Base-by-base conservation (phyloP, 2,888 invertebrate genomes). In the Epistrophella euchroma region DNA sequence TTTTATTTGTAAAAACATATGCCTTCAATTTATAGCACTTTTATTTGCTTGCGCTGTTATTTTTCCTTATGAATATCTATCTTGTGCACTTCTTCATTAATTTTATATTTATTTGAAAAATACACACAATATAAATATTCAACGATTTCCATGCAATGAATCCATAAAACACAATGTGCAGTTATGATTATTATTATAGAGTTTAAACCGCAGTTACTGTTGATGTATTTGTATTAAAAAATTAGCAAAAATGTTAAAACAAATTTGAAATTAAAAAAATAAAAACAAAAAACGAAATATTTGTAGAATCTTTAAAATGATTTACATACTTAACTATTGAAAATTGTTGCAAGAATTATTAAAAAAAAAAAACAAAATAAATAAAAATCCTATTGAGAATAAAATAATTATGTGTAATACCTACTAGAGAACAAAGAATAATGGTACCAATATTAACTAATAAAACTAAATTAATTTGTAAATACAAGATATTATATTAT, bases 71-170 rank as follows among this genome's bases (percentile, higher is more conserved):
- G 19, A 3, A 11, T 50, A 15, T 6, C n/a, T 19, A 9, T 47
- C 3, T 32, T 47, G 17, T 50, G 60, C 66, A 72, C 66, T 64
- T 40, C 64, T 62, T 56, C 28, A 11, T 77, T 40, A 32, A 56
- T 74, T 71, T 66, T 7, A 4, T 35, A 66, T 19, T 25, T 17
- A 19, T 37, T 64, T 40, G 7, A 32, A 55, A 43, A 32, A 35
- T 7, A 60, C 37, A 19, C 17, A 35, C n/a, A 56, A 52, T 70
- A 64, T 75, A 56, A 4, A 52, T 80, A 84, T 68, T 80, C 80
- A 85, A 85, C 84, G 80, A 84, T 79, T n/a, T 79, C 47, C 74
- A 70, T 62, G 68, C 83, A 83, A 83, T 84, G 83, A 85, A 45
- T 43, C 68, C 37, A 56, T 74, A 37, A 77, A 60, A 66, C 56